Evolutionary conservation across 2,797 vertebrate species (phyloP), one percentile per base, ranked within the genome.

Genomic region (Hydrolagus colliei): DNA sequence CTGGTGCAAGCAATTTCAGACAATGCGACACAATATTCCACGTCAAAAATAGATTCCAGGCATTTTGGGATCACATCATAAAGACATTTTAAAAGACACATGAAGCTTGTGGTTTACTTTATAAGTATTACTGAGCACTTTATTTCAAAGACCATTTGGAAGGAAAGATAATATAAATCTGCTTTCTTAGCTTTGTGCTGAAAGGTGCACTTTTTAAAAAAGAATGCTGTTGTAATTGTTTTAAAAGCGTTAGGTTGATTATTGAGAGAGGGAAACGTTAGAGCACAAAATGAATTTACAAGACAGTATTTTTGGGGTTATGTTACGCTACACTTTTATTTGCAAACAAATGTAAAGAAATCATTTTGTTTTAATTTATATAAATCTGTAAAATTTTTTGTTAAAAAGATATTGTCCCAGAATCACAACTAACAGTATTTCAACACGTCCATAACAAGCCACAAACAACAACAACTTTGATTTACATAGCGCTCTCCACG

Each of bases 121-220:
- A 35, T 80, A 80, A 35, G 63, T 67, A 68, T 82, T 82, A 84
- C 35, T 35, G 71, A 84, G 79, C 79, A 84, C 79, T 84, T 84
- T 84, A 84, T 68, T 68, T 32, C 52, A 18, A 84, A 63, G 79
- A 71, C 32, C 9, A 32, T 63, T 84, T 67, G 71, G 79, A 68
- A 71, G 79, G 65, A 84, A 67, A 84, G 79, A 84, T 84, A 68
- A 67, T 84, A 41, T 16, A 84, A 84, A 84, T 67, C 68, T 71
- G 79, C 79, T 84, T 82, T 82, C 35, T 32, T 84, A 71, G 79
- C 79, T 67, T 68, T 52, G 79, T 35, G 71, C 52, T 35, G n/a
- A 71, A 79, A 84, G 79, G 52, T 71, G 79, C 79, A 84, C 79
- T 71, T 84, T 68, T 84, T 84, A 71, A 71, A 84, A 84, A 67